These are phyloP conservation scores for Parauchenoglanis ngamensis DNA, from an alignment of 2,797 vertebrate genomes.

Conservation along the genomic window DNA sequence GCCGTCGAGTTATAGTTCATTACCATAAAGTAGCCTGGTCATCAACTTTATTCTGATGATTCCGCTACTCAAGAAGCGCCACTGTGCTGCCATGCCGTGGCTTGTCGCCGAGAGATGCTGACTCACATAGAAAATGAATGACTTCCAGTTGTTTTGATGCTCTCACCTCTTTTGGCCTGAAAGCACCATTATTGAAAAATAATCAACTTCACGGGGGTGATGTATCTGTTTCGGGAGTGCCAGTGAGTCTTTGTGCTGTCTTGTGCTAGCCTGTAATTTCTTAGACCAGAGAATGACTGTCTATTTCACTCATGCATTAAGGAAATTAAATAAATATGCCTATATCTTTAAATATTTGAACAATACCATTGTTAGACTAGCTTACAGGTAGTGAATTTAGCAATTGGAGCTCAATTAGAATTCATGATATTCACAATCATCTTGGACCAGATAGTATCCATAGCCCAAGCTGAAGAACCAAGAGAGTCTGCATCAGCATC, in stretches of 20 bases:
- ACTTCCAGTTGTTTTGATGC: too few species aligned
- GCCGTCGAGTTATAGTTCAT: too few species aligned
- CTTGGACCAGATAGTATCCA: constrained; percentile 17
- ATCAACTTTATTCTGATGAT: too few species aligned
- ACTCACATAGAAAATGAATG: too few species aligned
- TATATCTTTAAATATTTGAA: constrained; percentile 11
- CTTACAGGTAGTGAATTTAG: constrained; percentile 15
- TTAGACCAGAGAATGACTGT: neutral
- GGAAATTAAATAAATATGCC: constrained; percentile 25
- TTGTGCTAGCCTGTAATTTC: neutral
- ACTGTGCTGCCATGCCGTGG: too few species aligned
- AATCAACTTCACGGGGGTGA: neutral
- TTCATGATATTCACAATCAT: constrained; percentile 26
- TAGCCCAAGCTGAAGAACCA: constrained; percentile 32
- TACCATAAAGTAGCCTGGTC: too few species aligned
- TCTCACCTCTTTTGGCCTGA: too few species aligned
- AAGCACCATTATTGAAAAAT: neutral
- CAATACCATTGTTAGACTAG: constrained; percentile 3
- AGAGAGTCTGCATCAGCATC: constrained; percentile 43
- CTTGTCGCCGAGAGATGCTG: too few species aligned
- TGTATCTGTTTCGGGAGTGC: constrained; percentile 33
- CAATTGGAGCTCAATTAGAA: neutral
- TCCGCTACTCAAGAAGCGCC: too few species aligned
- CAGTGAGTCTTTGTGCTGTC: constrained; percentile 16
- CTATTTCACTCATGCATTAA: constrained; percentile 11